Evolutionary conservation across 2,113 vertebrate genomes (phyloP).

Genomic region (Barbus barbus): DNA sequence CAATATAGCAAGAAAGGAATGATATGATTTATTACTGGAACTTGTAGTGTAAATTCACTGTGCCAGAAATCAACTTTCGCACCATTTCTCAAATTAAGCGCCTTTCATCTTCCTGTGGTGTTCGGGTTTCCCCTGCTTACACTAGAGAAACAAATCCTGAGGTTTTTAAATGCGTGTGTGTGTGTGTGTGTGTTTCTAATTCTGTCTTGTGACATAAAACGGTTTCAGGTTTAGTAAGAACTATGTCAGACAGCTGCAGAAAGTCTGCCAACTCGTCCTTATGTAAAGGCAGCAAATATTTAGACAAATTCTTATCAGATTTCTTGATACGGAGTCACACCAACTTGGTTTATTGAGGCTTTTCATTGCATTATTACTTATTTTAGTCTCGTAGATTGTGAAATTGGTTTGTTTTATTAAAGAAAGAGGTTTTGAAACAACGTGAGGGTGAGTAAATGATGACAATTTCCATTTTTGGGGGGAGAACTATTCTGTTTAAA

Average conservation of each 20-base stretch:
- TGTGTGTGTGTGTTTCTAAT: background rate
- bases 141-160: background rate
- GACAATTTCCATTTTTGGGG: background rate
- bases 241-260: background rate
- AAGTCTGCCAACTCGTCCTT: background rate
- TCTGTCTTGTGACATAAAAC: conserved; percentile 18
- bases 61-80: background rate
- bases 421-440: background rate
- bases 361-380: background rate
- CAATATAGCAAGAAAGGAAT: background rate
- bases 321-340: background rate
- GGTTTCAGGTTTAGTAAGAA: background rate
- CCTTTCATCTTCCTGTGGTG: conserved; percentile 2
- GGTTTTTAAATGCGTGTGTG: background rate
- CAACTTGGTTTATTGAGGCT: background rate
- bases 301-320: background rate
- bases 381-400: background rate
- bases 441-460: background rate
- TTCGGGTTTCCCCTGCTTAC: background rate
- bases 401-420: background rate
- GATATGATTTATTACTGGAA: background rate
- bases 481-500: background rate
- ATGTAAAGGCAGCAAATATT: background rate
- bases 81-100: background rate
- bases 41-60: background rate